phyloP scores from a whole-genome alignment of 1,140 invertebrate species.

The Limonius californicus region DNA sequence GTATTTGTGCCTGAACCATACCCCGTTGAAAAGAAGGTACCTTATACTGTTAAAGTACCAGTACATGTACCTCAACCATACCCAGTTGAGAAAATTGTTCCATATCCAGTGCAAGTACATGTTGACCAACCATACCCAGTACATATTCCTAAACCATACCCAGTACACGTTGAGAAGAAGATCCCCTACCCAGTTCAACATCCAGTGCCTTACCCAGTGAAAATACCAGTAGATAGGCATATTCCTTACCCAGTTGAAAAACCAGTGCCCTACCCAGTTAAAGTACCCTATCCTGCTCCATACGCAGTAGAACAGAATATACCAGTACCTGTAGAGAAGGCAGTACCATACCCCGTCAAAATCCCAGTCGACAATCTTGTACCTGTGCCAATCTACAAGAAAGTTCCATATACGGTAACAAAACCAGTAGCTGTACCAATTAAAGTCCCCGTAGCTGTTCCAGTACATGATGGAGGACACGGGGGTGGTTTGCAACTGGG shows the following conservation, averaged over 20 bases:
- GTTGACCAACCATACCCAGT: conserved; percentile 59
- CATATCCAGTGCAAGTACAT: conserved; percentile 60
- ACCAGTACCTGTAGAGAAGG: conserved; percentile 60
- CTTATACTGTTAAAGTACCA: conserved; percentile 58
- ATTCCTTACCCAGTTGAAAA: conserved; percentile 61
- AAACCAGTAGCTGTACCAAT: conserved; percentile 59
- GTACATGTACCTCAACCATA: conserved; percentile 58
- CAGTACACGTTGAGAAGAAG: conserved; percentile 46
- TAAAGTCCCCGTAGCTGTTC: conserved; percentile 61
- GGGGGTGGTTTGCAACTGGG: conserved; percentile 34
- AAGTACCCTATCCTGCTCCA: conserved; percentile 55
- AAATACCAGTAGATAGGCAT: conserved; percentile 54
- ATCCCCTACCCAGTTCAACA: conserved; percentile 50
- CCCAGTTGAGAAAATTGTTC: conserved; percentile 56
- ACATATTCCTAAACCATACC: conserved; percentile 45
- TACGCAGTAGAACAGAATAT: conserved; percentile 56
- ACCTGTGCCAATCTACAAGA: conserved; percentile 61
- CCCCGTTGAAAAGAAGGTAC: conserved; percentile 61
- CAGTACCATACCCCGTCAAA: conserved; percentile 60
- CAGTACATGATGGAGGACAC: conserved; percentile 47
- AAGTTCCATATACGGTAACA: conserved; percentile 58
- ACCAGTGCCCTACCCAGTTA: conserved; percentile 57
- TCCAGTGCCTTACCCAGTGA: conserved; percentile 52
- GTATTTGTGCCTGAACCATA: conserved; percentile 60
- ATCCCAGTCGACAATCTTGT: conserved; percentile 61